Conservation (phyloP, 2,888 invertebrate genomes). For the Drosophila macrospina region DNA sequence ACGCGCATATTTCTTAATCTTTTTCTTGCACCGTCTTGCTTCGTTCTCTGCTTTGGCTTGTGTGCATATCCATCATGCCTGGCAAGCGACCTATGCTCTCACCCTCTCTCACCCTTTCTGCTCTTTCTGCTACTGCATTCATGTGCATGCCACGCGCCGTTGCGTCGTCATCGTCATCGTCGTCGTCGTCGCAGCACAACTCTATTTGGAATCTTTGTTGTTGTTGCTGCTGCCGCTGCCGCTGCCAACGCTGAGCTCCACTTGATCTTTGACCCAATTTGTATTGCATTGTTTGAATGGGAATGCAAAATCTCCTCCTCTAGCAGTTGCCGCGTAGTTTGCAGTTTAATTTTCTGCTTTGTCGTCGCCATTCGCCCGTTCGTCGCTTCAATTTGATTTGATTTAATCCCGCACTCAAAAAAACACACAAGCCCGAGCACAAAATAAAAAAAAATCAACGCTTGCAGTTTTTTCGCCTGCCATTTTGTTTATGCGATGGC, state of each 20-base stretch:
- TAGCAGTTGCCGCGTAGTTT: conserved; percentile 41
- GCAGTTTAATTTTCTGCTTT: conserved; percentile 72
- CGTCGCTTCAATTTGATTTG: conserved; percentile 72
- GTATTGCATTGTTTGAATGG: conserved; percentile 76
- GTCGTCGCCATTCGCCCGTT: conserved; percentile 60
- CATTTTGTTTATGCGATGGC: conserved; percentile 54
- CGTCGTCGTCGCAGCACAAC: conserved; percentile 58
- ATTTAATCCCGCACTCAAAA: conserved; percentile 60
- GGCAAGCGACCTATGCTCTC: conserved; percentile 71
- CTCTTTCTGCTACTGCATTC: conserved; percentile 52
- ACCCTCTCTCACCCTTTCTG: conserved; percentile 9
- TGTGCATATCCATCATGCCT: conserved; percentile 77
- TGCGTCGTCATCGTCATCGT: conserved; percentile 51
- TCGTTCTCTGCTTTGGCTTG: conserved; percentile 20
- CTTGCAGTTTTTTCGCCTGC: conserved; percentile 38
- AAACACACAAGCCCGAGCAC: conserved; percentile 18
- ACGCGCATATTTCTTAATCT: conserved; percentile 77
- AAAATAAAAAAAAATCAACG: conserved; percentile 43
- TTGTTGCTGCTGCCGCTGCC: conserved; percentile 27
- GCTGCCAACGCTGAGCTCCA: conserved; percentile 73
- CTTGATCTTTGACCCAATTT: conserved; percentile 82
- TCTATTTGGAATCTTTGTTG: conserved; percentile 66
- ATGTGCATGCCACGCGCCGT: conserved; percentile 76
- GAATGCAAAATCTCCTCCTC: conserved; percentile 71
- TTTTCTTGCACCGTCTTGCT: conserved; percentile 66